phyloP scores from a whole-genome alignment of 2,888 invertebrate species.

The Andrena praecox region DNA sequence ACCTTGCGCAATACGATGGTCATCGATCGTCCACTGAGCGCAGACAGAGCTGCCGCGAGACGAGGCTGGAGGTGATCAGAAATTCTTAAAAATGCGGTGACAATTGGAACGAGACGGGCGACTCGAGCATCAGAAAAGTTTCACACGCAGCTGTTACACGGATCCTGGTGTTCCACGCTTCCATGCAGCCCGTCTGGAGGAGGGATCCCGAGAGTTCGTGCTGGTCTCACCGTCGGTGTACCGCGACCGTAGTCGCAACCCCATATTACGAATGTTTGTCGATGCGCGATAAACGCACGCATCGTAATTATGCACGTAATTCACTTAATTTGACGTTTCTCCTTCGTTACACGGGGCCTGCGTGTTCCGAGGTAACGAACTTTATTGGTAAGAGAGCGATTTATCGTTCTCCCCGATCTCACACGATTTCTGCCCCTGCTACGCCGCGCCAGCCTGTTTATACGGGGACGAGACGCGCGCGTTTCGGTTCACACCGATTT shows the following conservation, averaged over 20 bases:
- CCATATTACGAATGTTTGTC: constrained; percentile 78
- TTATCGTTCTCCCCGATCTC: constrained; percentile 74
- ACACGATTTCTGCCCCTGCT: constrained; percentile 70
- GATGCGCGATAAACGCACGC: constrained; percentile 78
- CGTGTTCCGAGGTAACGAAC: constrained; percentile 76
- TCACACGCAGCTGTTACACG: constrained; percentile 42
- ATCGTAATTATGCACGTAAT: constrained; percentile 80
- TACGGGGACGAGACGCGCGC: constrained; percentile 47
- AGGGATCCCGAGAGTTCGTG: constrained; percentile 55
- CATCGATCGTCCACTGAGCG: no score
- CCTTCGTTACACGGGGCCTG: constrained; percentile 73
- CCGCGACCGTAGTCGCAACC: constrained; percentile 66
- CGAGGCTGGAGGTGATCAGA: background rate
- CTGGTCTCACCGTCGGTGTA: constrained; percentile 62
- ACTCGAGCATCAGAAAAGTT: constrained; percentile 11
- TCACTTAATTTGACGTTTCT: constrained; percentile 80
- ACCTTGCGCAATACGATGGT: no score
- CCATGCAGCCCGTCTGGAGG: background rate
- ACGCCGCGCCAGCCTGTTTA: constrained; percentile 47
- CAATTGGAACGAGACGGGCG: background rate
- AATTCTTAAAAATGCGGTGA: background rate
- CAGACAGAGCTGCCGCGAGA: no score
- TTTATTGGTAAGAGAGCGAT: constrained; percentile 77
- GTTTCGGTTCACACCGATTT: constrained; percentile 60
- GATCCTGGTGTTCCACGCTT: constrained; percentile 21